phyloP scores from a whole-genome alignment of 2,113 vertebrate species.

The Pterocles orientalis region DNA sequence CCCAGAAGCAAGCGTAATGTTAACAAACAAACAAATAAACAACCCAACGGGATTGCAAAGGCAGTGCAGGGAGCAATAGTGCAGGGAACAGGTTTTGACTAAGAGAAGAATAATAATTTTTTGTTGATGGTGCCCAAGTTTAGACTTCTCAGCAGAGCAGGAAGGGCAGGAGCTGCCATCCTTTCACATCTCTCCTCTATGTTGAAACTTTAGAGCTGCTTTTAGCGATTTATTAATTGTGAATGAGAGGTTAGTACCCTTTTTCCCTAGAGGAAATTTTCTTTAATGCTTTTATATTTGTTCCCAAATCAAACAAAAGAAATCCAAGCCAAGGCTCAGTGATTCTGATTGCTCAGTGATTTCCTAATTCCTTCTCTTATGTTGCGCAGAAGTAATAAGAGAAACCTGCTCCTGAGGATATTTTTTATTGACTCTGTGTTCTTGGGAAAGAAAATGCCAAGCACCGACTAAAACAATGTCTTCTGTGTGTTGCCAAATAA shows the following conservation, averaged over 20 bases:
- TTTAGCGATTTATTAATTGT: background rate
- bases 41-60: background rate
- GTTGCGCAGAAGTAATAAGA: background rate
- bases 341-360: background rate
- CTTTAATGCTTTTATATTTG: background rate
- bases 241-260: background rate
- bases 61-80: background rate
- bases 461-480: background rate
- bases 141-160: background rate
- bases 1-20: background rate
- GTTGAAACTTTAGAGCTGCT: background rate
- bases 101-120: background rate
- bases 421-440: background rate
- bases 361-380: background rate
- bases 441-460: background rate
- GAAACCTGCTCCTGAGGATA: background rate
- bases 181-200: background rate
- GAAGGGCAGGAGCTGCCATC: background rate
- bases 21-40: background rate
- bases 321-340: background rate
- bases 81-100: background rate
- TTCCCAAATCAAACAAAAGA: background rate
- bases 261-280: background rate
- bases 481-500: conserved; percentile 3
- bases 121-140: background rate